These are phyloP conservation scores for Cheirogaleus medius DNA, from an alignment of 2,113 vertebrate species.

Conservation along the genomic window DNA sequence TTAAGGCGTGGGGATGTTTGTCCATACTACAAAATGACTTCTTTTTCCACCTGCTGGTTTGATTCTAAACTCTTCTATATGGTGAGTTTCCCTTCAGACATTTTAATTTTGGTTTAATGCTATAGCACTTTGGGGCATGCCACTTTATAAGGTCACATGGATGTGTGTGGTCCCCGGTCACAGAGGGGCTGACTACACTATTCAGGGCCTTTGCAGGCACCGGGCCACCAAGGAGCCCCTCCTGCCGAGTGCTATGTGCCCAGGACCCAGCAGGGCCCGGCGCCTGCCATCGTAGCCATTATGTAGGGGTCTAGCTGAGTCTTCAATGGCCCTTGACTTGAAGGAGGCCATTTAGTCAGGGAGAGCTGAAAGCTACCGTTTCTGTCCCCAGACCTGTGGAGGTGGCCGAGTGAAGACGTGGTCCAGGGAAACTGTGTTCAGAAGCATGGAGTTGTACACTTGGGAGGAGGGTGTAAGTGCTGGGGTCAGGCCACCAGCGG, in stretches of 20 bases:
- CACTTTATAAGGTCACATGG: not conserved
- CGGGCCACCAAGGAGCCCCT: no score
- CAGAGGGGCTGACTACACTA: not conserved
- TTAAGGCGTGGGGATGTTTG: not conserved
- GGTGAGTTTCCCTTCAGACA: not conserved
- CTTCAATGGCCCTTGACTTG: not conserved
- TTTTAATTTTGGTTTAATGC: not conserved
- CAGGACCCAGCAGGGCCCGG: no score
- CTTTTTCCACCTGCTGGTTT: not conserved
- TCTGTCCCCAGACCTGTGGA: not conserved
- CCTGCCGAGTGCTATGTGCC: not conserved
- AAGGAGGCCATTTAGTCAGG: no score
- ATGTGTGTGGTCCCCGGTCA: rapidly evolving
- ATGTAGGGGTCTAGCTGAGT: not conserved
- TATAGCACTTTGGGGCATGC: not conserved
- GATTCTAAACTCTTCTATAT: not conserved
- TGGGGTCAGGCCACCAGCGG: rapidly evolving
- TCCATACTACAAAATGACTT: no score
- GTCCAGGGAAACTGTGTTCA: not conserved
- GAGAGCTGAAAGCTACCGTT: no score
- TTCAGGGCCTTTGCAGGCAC: not conserved
- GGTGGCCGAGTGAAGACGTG: not conserved
- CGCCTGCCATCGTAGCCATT: not conserved
- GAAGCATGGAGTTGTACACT: not conserved
- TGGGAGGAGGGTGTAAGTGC: not conserved